Base-by-base conservation (phyloP, 2,797 vertebrate species). In the Choloepus didactylus region DNA sequence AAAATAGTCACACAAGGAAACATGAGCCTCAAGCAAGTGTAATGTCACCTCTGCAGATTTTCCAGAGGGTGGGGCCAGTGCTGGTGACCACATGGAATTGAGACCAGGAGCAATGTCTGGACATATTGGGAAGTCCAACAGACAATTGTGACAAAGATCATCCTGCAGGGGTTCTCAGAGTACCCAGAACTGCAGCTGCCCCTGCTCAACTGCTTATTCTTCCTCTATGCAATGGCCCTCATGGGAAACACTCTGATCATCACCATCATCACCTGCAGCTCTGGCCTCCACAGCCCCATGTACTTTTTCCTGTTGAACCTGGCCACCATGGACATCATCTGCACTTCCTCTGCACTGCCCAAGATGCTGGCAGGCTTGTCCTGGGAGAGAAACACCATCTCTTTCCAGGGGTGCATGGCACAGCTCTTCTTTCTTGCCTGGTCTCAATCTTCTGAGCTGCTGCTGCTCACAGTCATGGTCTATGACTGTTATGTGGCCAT, bases 191-290 rank as follows among this genome's bases (percentile, higher is more conserved):
- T 96, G 18, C 49, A 79, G 31, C 66, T 96, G 23, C 29, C 90
- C 41, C 67, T 96, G 8, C 77, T 84, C 9, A n/a, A 29, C 21
- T 51, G 95, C 38, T 95, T 92, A 64, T 35, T 89, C 0, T 31
- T 41, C 8, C 83, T 95, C 27, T 97, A 96, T 3, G 5, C 51
- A 0, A 14, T 66, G 11, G 92, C 95, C 3, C 82, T 97, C 1
- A n/a, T 46, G 23, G 97, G 97, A 35, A 97, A 97, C 15, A 21
- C 86, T 27, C 29, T 97, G 11, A 97, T 97, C 56, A 94, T 95
- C 31, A 38, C 89, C 10, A 82, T 93, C 6, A 91, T 97, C 56
- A 66, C 44, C 56, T 54, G 27, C 59, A 35, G 35, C 35, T 35
- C 35, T 35, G 35, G 35, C 35, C 35, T 35, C 35, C 35, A 35